Base-by-base conservation (phyloP, 2,888 invertebrate genomes). In the Atethmia centrago region DNA sequence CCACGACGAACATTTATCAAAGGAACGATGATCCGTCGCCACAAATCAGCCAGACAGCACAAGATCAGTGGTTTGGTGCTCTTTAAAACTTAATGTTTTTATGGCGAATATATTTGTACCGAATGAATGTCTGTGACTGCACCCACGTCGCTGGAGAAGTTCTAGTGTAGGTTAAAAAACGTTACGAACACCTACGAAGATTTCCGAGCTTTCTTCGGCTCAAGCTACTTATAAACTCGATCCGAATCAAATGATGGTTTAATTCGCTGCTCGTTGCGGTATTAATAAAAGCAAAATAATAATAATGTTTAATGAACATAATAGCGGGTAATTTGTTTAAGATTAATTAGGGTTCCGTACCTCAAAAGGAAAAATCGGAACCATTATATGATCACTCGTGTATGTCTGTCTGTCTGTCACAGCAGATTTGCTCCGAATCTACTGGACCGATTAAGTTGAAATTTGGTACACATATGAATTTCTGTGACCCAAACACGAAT, bases 281-380 rank as follows among this genome's bases (percentile, higher is more conserved):
- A n/a, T n/a, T n/a, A 71, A 77, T 85, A 78, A 85, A 78, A 59
- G 76, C 77, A 79, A 75, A 79, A 73, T 78, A 81, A 78, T 63
- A 74, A 79, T 79, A 77, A 79, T 73, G 79, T 81, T 81, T 81
- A 71, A 79, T 71, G 81, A 71, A 77, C 77, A 59, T 81, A 77
- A 84, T 84, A 67, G 59, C 63, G 47, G 45, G 56, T 83, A 73
- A 79, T 83, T 76, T 76, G 71, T 79, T 73, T 79, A 59, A 65
- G 62, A 79, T 65, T 56, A 69, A 77, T 68, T n/a, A n/a, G n/a
- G n/a, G n/a, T n/a, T n/a, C n/a, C n/a, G n/a, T n/a, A n/a, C n/a
- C n/a, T n/a, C n/a, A n/a, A n/a, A n/a, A n/a, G n/a, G n/a, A n/a
- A n/a, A n/a, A n/a, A n/a, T n/a, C n/a, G n/a, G n/a, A n/a, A n/a